Conservation (phyloP, 2,797 vertebrate genomes). For the Phylloscopus collybita region DNA sequence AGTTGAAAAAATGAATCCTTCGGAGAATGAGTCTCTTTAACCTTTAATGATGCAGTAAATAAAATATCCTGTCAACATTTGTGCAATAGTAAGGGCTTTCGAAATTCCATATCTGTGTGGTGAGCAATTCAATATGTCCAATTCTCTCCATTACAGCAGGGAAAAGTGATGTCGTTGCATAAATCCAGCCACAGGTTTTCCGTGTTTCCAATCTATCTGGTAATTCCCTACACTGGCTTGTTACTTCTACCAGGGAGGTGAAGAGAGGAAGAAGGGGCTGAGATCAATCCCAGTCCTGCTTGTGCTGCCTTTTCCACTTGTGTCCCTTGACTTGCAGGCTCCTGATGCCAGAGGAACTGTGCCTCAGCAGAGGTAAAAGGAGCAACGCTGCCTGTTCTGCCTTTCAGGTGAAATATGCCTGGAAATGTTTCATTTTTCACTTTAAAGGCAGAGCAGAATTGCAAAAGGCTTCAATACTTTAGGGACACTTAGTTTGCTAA, state of each 20-base stretch:
- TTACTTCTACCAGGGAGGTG: not conserved
- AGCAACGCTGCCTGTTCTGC: not conserved
- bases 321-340: not conserved
- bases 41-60: constrained; percentile 57
- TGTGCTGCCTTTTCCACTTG: not conserved
- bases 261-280: not conserved
- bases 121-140: not conserved
- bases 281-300: not conserved
- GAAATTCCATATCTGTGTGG: not conserved
- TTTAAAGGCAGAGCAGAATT: constrained; percentile 14
- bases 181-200: constrained; percentile 9
- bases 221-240: not conserved
- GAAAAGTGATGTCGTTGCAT: not conserved
- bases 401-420: constrained; percentile 22
- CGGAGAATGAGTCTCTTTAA: constrained; percentile 49
- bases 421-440: constrained; percentile 48
- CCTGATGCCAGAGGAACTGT: not conserved
- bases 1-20: constrained; percentile 49
- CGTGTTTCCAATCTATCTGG: not conserved
- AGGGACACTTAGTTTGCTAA: constrained; percentile 31
- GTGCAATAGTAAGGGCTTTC: constrained; percentile 46
- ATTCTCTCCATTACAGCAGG: constrained; percentile 23
- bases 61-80: constrained; percentile 55
- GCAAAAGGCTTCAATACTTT: constrained; percentile 12
- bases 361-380: not conserved